Conservation (phyloP, 2,888 invertebrate species). For the Scelioninae gen. 2 region DNA sequence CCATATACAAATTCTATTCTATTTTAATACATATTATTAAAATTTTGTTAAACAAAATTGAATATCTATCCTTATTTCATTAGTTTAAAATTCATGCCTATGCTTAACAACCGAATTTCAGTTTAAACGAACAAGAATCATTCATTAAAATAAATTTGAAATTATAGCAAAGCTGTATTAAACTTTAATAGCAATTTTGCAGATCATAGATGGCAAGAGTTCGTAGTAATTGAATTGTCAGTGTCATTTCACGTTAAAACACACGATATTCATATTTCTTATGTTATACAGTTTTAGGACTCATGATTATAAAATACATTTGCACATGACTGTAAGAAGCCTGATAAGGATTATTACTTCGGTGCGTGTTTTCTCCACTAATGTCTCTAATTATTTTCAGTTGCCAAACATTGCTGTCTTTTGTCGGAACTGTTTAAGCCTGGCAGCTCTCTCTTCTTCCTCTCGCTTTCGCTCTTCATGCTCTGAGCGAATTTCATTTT, state of each 20-base stretch:
- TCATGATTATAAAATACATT: slow-evolving; percentile 10
- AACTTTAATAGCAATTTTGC: neutral
- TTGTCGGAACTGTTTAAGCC: slow-evolving; percentile 90
- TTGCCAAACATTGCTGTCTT: slow-evolving; percentile 90
- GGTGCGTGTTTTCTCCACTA: slow-evolving; percentile 6
- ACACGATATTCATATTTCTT: slow-evolving; percentile 14
- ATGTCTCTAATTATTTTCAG: slow-evolving; percentile 23
- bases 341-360: slow-evolving; percentile 11
- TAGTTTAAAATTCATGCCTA: too few relatives aligned
- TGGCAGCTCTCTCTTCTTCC: slow-evolving; percentile 88
- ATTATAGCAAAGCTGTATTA: neutral
- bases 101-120: too few relatives aligned
- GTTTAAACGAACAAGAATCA: too few relatives aligned
- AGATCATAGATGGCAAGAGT: neutral
- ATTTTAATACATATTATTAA: too few relatives aligned
- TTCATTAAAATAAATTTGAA: too few relatives aligned
- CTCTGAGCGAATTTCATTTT: slow-evolving; percentile 93
- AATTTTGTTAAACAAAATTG: too few relatives aligned
- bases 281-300: slow-evolving; percentile 1
- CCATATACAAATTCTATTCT: neutral
- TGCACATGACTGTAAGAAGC: slow-evolving; percentile 6
- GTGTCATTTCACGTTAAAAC: slow-evolving; percentile 11
- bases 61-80: too few relatives aligned
- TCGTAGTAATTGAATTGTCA: slow-evolving; percentile 4
- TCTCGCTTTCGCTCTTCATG: slow-evolving; percentile 90